phyloP scores from a whole-genome alignment of 2,888 invertebrate genomes.

The Drosophila anomalata region DNA sequence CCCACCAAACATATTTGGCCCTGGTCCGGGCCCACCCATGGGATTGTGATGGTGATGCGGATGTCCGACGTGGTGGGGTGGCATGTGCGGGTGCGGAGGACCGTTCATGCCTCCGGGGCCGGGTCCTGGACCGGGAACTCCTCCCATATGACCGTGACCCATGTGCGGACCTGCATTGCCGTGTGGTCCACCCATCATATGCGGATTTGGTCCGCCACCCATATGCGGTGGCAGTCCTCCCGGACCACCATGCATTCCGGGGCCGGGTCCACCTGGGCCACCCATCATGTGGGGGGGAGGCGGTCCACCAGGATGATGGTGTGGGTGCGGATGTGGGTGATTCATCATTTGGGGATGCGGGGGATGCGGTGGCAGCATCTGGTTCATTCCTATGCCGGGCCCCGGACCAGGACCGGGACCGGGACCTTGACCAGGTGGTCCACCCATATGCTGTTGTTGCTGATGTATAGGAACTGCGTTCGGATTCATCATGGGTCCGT shows the following conservation, averaged over 20 bases:
- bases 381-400: slow-evolving; percentile 82
- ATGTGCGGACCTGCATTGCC: slow-evolving; percentile 76
- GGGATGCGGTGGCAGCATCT: slow-evolving; percentile 81
- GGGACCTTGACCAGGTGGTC: slow-evolving; percentile 57
- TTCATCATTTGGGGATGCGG: slow-evolving; percentile 81
- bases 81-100: slow-evolving; percentile 73
- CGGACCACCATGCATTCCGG: slow-evolving; percentile 74
- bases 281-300: slow-evolving; percentile 81
- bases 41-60: slow-evolving; percentile 63
- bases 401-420: slow-evolving; percentile 58
- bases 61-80: slow-evolving; percentile 58
- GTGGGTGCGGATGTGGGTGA: slow-evolving; percentile 80
- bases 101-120: slow-evolving; percentile 80
- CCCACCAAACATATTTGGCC: slow-evolving; percentile 69
- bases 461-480: slow-evolving; percentile 83
- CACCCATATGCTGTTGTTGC: slow-evolving; percentile 73
- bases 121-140: slow-evolving; percentile 75
- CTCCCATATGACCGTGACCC: slow-evolving; percentile 80
- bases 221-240: slow-evolving; percentile 75
- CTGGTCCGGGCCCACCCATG: slow-evolving; percentile 64
- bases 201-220: slow-evolving; percentile 70
- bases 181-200: slow-evolving; percentile 74
- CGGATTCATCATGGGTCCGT: slow-evolving; percentile 83
- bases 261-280: slow-evolving; percentile 51
- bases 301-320: slow-evolving; percentile 78